Evolutionary conservation across 2,797 vertebrate genomes (phyloP).

Genomic region (Picus viridis): DNA sequence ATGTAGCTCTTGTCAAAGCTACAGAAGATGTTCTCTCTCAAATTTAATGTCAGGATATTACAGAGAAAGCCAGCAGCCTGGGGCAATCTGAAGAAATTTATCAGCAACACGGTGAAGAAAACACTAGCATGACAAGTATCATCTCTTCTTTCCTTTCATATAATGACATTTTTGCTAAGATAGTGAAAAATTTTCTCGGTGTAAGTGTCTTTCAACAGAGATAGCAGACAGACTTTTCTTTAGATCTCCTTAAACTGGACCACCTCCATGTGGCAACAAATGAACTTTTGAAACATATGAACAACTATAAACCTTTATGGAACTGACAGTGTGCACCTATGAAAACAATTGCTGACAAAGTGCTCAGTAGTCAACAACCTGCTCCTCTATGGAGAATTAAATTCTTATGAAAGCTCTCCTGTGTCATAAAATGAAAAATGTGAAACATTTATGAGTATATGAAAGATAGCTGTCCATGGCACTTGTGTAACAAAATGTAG

Average conservation of each 20-base stretch:
- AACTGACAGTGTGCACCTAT: not conserved
- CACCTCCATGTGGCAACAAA: constrained; percentile 5
- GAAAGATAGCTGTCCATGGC: not conserved
- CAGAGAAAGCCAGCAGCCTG: constrained; percentile 17
- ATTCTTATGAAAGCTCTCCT: not conserved
- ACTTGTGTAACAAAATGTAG: not conserved
- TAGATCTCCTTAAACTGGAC: constrained; percentile 12
- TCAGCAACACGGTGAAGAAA: not conserved
- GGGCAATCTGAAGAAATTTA: not conserved
- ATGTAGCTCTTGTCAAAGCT: not conserved
- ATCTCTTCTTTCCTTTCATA: constrained; percentile 36
- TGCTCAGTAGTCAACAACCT: not conserved
- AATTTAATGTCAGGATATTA: constrained; percentile 28
- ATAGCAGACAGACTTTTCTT: not conserved
- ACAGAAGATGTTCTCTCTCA: constrained; percentile 6
- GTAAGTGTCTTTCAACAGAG: constrained; percentile 5
- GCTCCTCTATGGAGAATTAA: not conserved
- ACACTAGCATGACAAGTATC: constrained; percentile 35
- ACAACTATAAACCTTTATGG: not conserved
- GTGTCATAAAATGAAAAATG: not conserved
- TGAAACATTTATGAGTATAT: not conserved
- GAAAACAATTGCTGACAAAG: not conserved
- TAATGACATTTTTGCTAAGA: constrained; percentile 10
- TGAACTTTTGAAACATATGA: not conserved
- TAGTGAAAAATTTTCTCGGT: not conserved